phyloP scores from a whole-genome alignment of 2,113 vertebrate species.

The Todiramphus saurophagus region DNA sequence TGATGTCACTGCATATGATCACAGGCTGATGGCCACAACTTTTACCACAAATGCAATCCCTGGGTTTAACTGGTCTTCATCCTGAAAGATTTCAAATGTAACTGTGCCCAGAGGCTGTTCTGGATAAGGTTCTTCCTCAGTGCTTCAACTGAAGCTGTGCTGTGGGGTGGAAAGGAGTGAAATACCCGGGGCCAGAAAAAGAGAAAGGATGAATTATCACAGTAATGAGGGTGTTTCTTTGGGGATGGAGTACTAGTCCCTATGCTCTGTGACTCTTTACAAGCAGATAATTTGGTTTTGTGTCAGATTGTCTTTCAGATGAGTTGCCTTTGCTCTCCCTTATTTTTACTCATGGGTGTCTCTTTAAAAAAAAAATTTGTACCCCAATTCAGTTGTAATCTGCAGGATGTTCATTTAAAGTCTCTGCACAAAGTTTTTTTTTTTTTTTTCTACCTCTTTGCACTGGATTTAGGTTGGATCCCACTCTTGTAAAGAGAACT shows the following conservation, averaged over 20 bases:
- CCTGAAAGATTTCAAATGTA: not conserved
- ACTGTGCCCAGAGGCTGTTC: not conserved
- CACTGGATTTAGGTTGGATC: not conserved
- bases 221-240: not conserved
- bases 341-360: not conserved
- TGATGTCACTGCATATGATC: not conserved
- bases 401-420: not conserved
- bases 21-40: not conserved
- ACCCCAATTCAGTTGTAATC: not conserved
- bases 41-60: not conserved
- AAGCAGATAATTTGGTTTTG: not conserved
- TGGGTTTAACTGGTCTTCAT: not conserved
- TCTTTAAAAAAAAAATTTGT: not conserved
- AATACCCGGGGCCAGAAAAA: not conserved
- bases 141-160: not conserved
- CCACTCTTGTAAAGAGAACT: not conserved
- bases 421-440: not conserved
- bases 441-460: not conserved
- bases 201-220: not conserved
- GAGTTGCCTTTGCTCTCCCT: not conserved
- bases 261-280: rapidly evolving
- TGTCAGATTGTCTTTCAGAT: not conserved
- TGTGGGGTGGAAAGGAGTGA: not conserved
- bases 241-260: not conserved
- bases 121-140: not conserved